Evolutionary conservation across 2,888 invertebrate species (phyloP).

Genomic region (Lordiphosa andalusiaca): DNA sequence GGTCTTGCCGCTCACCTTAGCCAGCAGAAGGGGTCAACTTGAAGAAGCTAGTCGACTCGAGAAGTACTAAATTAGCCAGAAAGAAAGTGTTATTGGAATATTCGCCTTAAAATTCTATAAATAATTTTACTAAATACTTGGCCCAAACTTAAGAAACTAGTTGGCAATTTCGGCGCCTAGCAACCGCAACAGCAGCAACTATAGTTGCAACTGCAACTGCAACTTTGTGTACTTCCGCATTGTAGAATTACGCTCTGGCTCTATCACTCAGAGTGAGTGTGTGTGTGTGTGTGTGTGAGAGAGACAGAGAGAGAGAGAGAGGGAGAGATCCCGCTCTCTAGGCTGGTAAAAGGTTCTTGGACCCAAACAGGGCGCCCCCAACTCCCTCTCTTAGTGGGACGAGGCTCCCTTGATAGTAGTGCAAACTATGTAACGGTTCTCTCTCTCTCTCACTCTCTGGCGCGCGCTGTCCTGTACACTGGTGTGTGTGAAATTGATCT

Average conservation of each 20-base stretch:
- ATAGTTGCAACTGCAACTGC: slow-evolving; percentile 14
- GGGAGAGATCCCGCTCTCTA: slow-evolving; percentile 34
- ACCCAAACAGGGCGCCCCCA: slow-evolving; percentile 28
- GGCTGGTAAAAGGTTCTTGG: slow-evolving; percentile 32
- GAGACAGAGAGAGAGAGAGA: neutral
- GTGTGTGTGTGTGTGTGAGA: neutral
- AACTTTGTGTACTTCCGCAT: slow-evolving; percentile 61
- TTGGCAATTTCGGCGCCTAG: slow-evolving; percentile 46
- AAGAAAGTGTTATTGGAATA: no score
- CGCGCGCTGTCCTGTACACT: slow-evolving; percentile 31
- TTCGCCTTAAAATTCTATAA: no score
- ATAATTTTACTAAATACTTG: neutral
- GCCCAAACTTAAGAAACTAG: slow-evolving; percentile 30
- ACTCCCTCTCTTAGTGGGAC: slow-evolving; percentile 14
- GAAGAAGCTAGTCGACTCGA: no score
- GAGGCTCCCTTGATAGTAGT: slow-evolving; percentile 23
- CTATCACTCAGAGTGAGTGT: slow-evolving; percentile 15
- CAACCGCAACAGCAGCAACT: slow-evolving; percentile 28
- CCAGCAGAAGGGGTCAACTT: no score
- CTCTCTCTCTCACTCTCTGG: slow-evolving; percentile 12
- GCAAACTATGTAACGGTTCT: slow-evolving; percentile 66
- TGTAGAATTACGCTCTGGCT: slow-evolving; percentile 37
- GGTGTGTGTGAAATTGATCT: slow-evolving; percentile 77
- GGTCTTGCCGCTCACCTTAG: no score
- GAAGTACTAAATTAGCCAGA: no score